Percentiles rank a stretch among this genome's conserved stretches.
These are phyloP conservation scores for Cynodonichthys magdalenae DNA, from an alignment of 2,797 vertebrate species.

Conservation along the genomic window DNA sequence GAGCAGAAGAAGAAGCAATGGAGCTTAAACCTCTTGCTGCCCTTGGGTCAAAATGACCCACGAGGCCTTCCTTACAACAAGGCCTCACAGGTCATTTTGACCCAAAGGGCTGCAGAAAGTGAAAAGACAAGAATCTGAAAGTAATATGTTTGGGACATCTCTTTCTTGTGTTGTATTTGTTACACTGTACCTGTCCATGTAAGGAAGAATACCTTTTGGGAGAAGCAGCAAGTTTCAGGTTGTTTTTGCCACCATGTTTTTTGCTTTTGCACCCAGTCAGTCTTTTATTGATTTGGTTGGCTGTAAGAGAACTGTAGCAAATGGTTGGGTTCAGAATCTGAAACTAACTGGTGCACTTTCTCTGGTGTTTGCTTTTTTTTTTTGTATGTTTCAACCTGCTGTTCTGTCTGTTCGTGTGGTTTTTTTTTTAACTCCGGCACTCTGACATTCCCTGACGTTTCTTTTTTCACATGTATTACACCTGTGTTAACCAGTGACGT, in stretches of 20 bases:
- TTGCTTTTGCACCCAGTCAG: conserved; percentile 52
- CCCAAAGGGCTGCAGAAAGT: too few species aligned
- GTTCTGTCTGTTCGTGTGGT: conserved; percentile 34
- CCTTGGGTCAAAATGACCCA: too few species aligned
- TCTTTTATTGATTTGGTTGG: conserved; percentile 61
- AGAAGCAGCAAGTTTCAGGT: conserved; percentile 50
- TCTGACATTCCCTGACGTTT: conserved; percentile 12
- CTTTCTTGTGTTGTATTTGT: too few species aligned
- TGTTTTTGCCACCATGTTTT: conserved; percentile 49
- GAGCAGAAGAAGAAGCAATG: conserved; percentile 22
- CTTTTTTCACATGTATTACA: conserved; percentile 17
- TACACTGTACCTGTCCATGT: neutral
- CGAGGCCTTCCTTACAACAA: too few species aligned
- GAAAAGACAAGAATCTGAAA: conserved; percentile 32
- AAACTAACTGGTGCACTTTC: conserved; percentile 47
- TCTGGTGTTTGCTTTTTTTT: conserved; percentile 10
- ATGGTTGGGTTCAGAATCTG: conserved; percentile 64
- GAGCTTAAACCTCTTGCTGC: conserved; percentile 1
- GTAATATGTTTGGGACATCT: too few species aligned
- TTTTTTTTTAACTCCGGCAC: conserved; percentile 27
- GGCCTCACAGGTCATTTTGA: too few species aligned
- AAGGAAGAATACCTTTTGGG: conserved; percentile 25
- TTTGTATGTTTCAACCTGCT: conserved; percentile 27
- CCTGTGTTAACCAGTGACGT: conserved; percentile 2
- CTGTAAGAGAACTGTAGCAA: conserved; percentile 59